Percentiles rank a stretch among this genome's conserved stretches.
These are phyloP conservation scores for Syngnathus floridae DNA, from an alignment of 2,113 vertebrate species.

Conservation along the genomic window DNA sequence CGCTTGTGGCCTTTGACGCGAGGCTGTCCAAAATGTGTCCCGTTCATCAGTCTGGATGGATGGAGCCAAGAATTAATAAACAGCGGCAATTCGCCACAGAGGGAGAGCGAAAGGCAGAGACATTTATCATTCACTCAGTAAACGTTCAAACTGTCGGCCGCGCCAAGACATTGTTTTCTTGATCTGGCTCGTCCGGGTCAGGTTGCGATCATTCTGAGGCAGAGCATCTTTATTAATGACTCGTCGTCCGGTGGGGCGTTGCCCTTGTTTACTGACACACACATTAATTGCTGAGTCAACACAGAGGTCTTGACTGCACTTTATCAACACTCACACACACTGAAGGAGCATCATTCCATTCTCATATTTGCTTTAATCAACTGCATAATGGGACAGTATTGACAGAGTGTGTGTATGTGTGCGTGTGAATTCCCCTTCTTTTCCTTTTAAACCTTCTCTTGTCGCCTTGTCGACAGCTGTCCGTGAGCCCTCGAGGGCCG, in stretches of 20 bases:
- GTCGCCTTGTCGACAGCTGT: conserved; percentile 46
- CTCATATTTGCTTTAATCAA: conserved; percentile 37
- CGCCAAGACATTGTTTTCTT: conserved; percentile 52
- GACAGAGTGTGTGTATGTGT: conserved; percentile 11
- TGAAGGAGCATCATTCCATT: conserved; percentile 44
- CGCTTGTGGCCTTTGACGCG: conserved; percentile 76
- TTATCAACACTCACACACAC: conserved; percentile 52
- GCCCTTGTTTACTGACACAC: conserved; percentile 20
- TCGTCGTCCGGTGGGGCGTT: conserved; percentile 11
- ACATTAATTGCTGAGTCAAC: conserved; percentile 36
- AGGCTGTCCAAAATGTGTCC: conserved; percentile 56
- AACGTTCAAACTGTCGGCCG: conserved; percentile 39
- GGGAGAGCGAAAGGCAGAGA: conserved; percentile 18
- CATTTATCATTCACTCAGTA: conserved; percentile 52
- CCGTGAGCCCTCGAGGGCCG: conserved; percentile 46
- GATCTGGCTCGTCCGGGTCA: conserved; percentile 40
- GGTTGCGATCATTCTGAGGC: conserved; percentile 52
- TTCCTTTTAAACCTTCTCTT: conserved; percentile 32
- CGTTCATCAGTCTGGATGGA: conserved; percentile 31
- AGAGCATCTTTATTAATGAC: conserved; percentile 43
- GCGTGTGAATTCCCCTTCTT: conserved; percentile 15
- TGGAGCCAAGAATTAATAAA: conserved; percentile 41
- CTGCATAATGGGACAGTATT: conserved; percentile 17
- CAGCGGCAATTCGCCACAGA: conserved; percentile 42
- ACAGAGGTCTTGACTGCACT: conserved; percentile 42